Evolutionary conservation across 2,797 vertebrate genomes (phyloP), one percentile per base, ranked within the genome.

Genomic region (Orestias chungarensis): DNA sequence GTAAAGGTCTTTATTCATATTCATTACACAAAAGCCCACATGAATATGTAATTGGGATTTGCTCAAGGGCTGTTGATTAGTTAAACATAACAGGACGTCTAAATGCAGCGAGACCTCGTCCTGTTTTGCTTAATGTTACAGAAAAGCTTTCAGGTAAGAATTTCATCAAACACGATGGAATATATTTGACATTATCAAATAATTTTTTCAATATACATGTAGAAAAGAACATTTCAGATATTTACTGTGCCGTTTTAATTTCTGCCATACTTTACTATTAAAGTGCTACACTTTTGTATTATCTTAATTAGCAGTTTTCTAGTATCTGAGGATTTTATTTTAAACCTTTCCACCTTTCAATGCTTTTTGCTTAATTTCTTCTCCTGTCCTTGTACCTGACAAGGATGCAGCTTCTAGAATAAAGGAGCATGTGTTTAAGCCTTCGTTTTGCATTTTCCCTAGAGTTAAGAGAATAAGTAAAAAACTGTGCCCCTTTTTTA

Each of bases 1-100:
- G 65, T 18, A 85, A 92, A 90, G 88, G 82, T 89, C 82, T 78
- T 83, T 70, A 80, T 89, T 80, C 81, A 81, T 88, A 89, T 90
- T 92, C 80, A 90, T 90, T 83, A 80, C 73, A 87, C 76, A 74
- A 59, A 73, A 76, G 73, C 71, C 75, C 71, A 50, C 50, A 87
- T 85, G 86, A 88, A 87, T 86, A 71, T 85, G 75, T 83, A 76
- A 80, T 76, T 76, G 52, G 66, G 81, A 81, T 88, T 87, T 82
- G 81, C 86, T 86, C 68, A 75, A 81, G 81, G 81, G 82, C 69
- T 79, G 84, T 81, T 92, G 78, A 87, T 92, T 87, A 79, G 88
- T 88, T 88, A 85, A 83, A 76, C 62, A 83, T 82, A 83, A 82
- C 70, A 75, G 75, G 75, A 35, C 72, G 70, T 59, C 68, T 75